Evolutionary conservation across 92 coral and sea anemone species (phyloP).

Genomic region (Bergia puertoricense): DNA sequence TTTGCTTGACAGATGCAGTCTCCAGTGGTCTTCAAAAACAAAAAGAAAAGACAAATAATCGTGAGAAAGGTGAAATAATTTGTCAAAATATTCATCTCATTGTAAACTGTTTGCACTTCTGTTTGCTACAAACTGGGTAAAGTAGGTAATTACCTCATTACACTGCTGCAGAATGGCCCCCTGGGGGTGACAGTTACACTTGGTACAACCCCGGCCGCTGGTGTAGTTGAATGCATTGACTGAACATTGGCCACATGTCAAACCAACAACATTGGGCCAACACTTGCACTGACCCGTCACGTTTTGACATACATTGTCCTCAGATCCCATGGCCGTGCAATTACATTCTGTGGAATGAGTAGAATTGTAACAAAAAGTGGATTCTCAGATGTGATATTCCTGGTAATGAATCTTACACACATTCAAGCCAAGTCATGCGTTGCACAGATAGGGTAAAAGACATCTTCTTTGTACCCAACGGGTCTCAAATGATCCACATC

Average conservation of each 20-base stretch:
- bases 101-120: no score
- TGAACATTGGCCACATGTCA: constrained; percentile 75
- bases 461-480: no score
- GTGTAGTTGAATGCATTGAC: constrained; percentile 76
- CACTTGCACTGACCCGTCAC: constrained; percentile 80
- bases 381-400: neutral
- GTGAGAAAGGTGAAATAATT: neutral
- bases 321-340: constrained; percentile 72
- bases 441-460: no score
- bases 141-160: constrained; percentile 65
- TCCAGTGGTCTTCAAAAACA: constrained; percentile 64
- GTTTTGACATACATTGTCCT: constrained; percentile 63
- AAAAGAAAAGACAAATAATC: neutral
- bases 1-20: constrained; percentile 72
- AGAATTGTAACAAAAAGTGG: neutral
- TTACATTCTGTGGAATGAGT: constrained; percentile 65
- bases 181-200: constrained; percentile 69
- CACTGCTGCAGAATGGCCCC: constrained; percentile 80
- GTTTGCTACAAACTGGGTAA: neutral
- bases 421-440: no score
- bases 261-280: constrained; percentile 71
- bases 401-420: neutral
- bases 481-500: no score
- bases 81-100: no score
- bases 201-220: constrained; percentile 73